Evolutionary conservation across 1,140 invertebrate species (phyloP).

Genomic region (Latrodectus geometricus): DNA sequence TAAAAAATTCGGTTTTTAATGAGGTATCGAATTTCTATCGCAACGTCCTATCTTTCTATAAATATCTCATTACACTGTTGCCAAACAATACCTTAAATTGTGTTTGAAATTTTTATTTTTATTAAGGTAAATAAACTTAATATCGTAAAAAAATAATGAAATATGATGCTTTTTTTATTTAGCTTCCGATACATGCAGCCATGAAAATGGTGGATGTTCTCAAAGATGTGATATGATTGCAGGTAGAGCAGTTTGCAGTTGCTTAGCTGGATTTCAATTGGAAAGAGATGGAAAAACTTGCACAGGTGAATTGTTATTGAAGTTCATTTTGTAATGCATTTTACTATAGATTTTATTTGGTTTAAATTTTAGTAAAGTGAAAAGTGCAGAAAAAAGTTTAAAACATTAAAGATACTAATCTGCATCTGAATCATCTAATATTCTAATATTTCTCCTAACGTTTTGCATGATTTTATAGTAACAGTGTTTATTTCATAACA

Average conservation of each 20-base stretch:
- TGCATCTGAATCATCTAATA: too few relatives aligned
- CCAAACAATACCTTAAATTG: background rate
- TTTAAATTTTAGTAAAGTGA: too few relatives aligned
- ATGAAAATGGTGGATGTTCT: conserved; percentile 56
- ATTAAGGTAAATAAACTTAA: too few relatives aligned
- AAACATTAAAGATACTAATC: too few relatives aligned
- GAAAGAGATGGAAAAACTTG: conserved; percentile 42
- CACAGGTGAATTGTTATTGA: conserved; percentile 11
- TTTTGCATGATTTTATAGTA: too few relatives aligned
- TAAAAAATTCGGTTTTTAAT: conserved; percentile 5
- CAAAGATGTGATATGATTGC: conserved; percentile 42
- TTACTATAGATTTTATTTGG: too few relatives aligned
- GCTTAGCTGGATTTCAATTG: conserved; percentile 40
- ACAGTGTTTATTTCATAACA: too few relatives aligned
- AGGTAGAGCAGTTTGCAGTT: conserved; percentile 40
- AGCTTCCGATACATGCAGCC: conserved; percentile 33
- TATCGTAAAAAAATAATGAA: too few relatives aligned
- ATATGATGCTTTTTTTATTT: conserved; percentile 2
- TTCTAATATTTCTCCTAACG: too few relatives aligned
- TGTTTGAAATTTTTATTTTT: background rate
- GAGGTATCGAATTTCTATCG: background rate
- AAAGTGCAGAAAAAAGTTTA: too few relatives aligned
- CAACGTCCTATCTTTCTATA: background rate
- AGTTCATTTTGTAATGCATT: too few relatives aligned
- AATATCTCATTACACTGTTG: background rate